phyloP scores from a whole-genome alignment of 2,888 invertebrate genomes.

The Amiota minor region DNA sequence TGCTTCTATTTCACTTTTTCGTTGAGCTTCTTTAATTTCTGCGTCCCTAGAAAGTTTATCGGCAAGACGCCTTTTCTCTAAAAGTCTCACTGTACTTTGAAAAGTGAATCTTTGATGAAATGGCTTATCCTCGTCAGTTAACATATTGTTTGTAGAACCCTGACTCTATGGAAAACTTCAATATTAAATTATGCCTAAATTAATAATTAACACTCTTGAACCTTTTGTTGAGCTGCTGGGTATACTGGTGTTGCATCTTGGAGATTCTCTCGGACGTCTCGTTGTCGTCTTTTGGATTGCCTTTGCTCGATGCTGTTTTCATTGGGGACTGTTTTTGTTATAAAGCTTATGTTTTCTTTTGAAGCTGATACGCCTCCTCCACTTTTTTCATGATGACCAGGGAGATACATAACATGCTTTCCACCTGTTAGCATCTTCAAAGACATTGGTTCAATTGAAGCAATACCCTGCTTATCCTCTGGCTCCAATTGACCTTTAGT shows the following conservation, averaged over 20 bases:
- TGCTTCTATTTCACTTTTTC: constrained; percentile 84
- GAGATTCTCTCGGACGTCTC: constrained; percentile 48
- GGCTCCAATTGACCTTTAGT: constrained; percentile 53
- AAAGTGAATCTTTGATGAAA: constrained; percentile 82
- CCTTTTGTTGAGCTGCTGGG: constrained; percentile 38
- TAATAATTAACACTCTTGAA: background rate
- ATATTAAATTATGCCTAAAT: constrained; percentile 24
- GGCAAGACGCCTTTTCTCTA: constrained; percentile 82
- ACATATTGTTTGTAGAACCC: constrained; percentile 27
- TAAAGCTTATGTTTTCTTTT: background rate
- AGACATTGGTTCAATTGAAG: constrained; percentile 62
- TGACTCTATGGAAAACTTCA: constrained; percentile 13
- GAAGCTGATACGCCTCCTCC: background rate
- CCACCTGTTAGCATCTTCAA: constrained; percentile 79
- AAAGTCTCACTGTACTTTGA: constrained; percentile 87
- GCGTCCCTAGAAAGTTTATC: constrained; percentile 85
- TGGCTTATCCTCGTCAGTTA: constrained; percentile 66
- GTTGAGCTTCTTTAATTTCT: constrained; percentile 83
- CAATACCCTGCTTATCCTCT: constrained; percentile 40
- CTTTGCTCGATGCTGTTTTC: constrained; percentile 40
- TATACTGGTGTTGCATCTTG: constrained; percentile 53
- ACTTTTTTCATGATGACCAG: constrained; percentile 47
- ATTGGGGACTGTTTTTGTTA: background rate
- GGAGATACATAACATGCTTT: constrained; percentile 86
- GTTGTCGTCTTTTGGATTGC: constrained; percentile 49